phyloP scores from a whole-genome alignment of 1,140 invertebrate genomes.

The Drosophila ercepeae region DNA sequence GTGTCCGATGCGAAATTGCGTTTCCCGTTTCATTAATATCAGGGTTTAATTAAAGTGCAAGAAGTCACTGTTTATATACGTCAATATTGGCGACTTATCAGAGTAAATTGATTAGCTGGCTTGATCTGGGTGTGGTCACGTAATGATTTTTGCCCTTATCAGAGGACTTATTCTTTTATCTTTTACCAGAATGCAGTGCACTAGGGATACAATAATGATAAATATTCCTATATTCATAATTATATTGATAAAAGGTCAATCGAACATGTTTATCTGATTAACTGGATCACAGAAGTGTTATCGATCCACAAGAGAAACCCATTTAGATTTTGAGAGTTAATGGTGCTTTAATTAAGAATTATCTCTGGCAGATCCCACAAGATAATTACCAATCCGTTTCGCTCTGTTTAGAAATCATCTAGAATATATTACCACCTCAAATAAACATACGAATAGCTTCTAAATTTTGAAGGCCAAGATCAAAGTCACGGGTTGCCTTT shows the following conservation, averaged over 20 bases:
- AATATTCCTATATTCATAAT: slow-evolving; percentile 5
- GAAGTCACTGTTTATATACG: neutral
- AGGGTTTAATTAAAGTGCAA: slow-evolving; percentile 23
- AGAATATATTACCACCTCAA: neutral
- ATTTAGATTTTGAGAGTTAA: neutral
- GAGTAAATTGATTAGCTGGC: neutral
- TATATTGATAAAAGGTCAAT: neutral
- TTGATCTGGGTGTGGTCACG: slow-evolving; percentile 14
- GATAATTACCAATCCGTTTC: neutral
- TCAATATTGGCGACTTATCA: slow-evolving; percentile 18
- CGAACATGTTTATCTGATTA: slow-evolving; percentile 5
- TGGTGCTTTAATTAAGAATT: neutral
- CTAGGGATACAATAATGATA: slow-evolving; percentile 4
- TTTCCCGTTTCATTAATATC: slow-evolving; percentile 1
- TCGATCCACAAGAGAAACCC: neutral
- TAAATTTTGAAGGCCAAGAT: slow-evolving; percentile 73
- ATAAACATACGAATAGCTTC: slow-evolving; percentile 4
- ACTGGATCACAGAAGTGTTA: neutral
- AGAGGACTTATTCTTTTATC: neutral
- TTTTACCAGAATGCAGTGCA: neutral
- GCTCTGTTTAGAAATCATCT: neutral
- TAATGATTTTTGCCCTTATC: slow-evolving; percentile 25
- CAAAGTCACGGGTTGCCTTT: slow-evolving; percentile 67
- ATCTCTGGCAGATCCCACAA: neutral
- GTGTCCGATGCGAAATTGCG: slow-evolving; percentile 5